A percentile compares a stretch with the other conserved stretches of the same genome.
Evolutionary conservation across 2,113 vertebrate species (phyloP).

Genomic region (Epinephelus moara): DNA sequence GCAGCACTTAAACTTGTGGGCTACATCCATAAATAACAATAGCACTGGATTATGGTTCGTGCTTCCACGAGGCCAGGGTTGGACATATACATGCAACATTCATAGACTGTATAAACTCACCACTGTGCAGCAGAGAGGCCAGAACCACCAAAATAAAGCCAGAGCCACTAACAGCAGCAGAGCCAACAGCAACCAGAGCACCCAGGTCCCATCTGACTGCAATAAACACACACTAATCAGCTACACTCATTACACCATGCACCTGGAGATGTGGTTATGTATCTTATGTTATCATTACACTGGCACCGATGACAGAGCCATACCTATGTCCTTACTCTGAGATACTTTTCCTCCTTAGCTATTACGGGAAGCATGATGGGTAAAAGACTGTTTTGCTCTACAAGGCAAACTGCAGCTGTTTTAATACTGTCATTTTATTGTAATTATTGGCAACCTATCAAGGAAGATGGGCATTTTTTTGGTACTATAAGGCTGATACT

Average conservation of each 20-base stretch:
- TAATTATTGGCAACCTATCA: neutral
- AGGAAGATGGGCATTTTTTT: neutral
- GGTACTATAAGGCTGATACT: constrained; percentile 76
- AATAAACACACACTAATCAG: constrained; percentile 31
- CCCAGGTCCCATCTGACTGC: constrained; percentile 89
- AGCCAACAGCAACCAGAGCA: constrained; percentile 89
- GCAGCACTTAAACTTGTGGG: neutral
- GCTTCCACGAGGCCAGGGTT: neutral
- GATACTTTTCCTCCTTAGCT: neutral
- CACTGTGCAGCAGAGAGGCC: constrained; percentile 98
- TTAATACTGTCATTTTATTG: neutral
- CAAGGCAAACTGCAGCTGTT: neutral
- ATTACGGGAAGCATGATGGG: neutral
- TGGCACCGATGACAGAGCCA: neutral
- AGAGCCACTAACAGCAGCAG: constrained; percentile 88
- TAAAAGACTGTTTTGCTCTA: neutral
- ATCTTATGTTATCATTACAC: neutral
- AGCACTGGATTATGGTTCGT: neutral
- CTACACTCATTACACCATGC: neutral
- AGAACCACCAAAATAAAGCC: constrained; percentile 95
- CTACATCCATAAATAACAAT: constrained; percentile 1
- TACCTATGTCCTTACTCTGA: neutral
- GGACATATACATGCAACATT: neutral
- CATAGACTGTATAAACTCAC: constrained; percentile 53
- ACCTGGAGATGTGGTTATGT: neutral